Evolutionary conservation across 2,797 vertebrate genomes (phyloP).

Genomic region (Sebastes diaconus): DNA sequence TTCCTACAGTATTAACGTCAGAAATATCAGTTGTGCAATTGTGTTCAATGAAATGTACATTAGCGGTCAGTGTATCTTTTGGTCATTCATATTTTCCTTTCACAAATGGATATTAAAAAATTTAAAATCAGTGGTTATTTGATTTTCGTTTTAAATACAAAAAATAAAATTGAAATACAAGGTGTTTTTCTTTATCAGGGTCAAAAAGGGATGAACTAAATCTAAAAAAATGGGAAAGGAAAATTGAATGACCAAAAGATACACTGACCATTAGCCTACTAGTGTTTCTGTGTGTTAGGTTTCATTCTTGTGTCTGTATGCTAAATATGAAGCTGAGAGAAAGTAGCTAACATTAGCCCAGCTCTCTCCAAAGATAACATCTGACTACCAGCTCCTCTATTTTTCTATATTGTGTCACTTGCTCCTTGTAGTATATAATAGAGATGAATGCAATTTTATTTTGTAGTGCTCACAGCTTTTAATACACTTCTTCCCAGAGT

Average conservation of each 20-base stretch:
- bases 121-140: fast-evolving
- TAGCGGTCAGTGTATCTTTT: too few relatives aligned
- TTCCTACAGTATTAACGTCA: not conserved
- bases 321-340: not conserved
- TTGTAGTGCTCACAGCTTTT: not conserved
- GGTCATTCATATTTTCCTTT: too few relatives aligned
- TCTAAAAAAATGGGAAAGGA: fast-evolving
- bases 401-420: not conserved
- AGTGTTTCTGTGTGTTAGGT: not conserved
- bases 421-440: not conserved
- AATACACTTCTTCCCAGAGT: not conserved
- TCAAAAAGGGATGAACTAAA: too few relatives aligned
- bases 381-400: not conserved
- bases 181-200: too few relatives aligned
- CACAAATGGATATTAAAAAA: too few relatives aligned
- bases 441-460: not conserved
- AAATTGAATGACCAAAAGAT: too few relatives aligned
- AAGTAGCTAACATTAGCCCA: not conserved
- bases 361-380: not conserved
- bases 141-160: too few relatives aligned
- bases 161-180: too few relatives aligned
- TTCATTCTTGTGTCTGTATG: not conserved
- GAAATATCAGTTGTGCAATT: not conserved
- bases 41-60: fast-evolving
- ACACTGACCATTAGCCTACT: not conserved